Evolutionary conservation across 2,888 invertebrate genomes (phyloP).

Genomic region (Synanthedon vespiformis): DNA sequence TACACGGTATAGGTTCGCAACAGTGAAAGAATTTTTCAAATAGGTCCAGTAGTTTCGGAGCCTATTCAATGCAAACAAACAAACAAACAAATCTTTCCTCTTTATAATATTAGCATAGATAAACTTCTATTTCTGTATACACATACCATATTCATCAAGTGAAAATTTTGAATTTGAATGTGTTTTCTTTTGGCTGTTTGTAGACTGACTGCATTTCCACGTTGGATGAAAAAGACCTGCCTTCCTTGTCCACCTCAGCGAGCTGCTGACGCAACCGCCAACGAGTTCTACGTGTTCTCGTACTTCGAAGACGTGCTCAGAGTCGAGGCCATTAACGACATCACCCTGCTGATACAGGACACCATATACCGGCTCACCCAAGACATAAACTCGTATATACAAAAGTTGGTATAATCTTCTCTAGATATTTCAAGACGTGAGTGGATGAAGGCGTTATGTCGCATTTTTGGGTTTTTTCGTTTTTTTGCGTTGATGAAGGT

Average conservation of each 20-base stretch:
- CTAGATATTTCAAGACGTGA: no score
- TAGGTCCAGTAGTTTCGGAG: no score
- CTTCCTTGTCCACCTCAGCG: conserved; percentile 75
- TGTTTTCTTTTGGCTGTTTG: background rate
- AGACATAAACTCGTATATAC: conserved; percentile 74
- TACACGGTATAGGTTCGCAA: no score
- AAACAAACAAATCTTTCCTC: no score
- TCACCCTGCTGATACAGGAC: conserved; percentile 75
- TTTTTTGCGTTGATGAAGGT: no score
- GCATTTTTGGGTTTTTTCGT: no score
- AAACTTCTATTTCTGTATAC: no score
- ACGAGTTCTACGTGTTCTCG: conserved; percentile 74
- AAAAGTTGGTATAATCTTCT: conserved; percentile 40
- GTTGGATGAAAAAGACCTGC: conserved; percentile 90
- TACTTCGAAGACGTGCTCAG: conserved; percentile 84
- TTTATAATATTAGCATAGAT: no score
- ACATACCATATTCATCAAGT: background rate
- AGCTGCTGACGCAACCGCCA: conserved; percentile 66
- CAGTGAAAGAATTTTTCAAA: no score
- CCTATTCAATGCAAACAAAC: no score
- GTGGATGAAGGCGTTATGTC: no score
- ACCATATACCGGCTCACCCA: conserved; percentile 74
- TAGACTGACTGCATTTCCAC: conserved; percentile 79
- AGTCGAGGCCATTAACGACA: conserved; percentile 77
- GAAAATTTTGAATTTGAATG: background rate